Evolutionary conservation across 2,797 vertebrate genomes (phyloP), one percentile per base, ranked within the genome.

Genomic region (Falco concolor): DNA sequence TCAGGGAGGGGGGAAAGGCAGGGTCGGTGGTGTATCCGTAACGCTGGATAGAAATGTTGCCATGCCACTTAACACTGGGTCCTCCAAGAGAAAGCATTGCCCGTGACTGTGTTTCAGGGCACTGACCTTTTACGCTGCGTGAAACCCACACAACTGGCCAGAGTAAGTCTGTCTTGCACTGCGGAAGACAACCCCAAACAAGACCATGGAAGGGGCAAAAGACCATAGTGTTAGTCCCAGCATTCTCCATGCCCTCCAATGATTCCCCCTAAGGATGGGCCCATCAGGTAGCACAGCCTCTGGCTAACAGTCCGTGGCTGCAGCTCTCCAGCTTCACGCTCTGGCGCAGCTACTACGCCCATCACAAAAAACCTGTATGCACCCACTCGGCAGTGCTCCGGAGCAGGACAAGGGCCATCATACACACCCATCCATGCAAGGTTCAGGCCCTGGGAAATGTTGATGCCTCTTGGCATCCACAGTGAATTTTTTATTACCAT

Each of bases 371-470:
- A 52, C 1, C 24, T 1, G 2, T 6, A 17, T 10, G 15, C 65
- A 28, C 42, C 18, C 0, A 0, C 34, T 10, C 5, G 32, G 36
- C 36, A 79, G 50, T 68, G 38, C 42, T 61, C 36, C n/a, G 47
- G 57, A 60, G 32, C 0, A 0, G 28, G 28, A 87, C 44, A 73
- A 73, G 14, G 28, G 50, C 20, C 2, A 5, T 44, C 84, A 54
- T 1, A 5, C 36, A 74, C 47, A 13, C 72, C 27, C 16, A 63
- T 70, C 9, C 57, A 56, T 1, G 3, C 0, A 2, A 75, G 13
- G 23, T 50, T 77, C 38, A 54, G 40, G 52, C 17, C n/a, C 30
- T 73, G 75, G 45, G 45, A 90, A 87, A 76, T 1, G 0, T 15
- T 11, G 69, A 36, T 2, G 1, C 16, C 25, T 79, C 34, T 63